Percentiles rank a stretch among this genome's conserved stretches.
Evolutionary conservation across 2,888 invertebrate genomes (phyloP).

Genomic region (Meiosimyza platycephala): DNA sequence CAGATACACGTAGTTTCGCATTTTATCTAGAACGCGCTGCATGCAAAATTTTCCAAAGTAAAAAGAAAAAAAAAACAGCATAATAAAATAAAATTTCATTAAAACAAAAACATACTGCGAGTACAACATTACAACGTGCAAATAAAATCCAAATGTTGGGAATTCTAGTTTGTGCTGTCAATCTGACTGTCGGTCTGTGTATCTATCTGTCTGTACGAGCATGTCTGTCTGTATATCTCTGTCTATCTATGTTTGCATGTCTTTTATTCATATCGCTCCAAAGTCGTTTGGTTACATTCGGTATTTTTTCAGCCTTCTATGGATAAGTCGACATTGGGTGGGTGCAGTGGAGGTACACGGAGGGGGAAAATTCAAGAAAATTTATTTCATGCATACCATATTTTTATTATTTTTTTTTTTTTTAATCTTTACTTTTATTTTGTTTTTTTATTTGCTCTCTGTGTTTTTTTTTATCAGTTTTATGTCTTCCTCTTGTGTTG

Average conservation of each 20-base stretch:
- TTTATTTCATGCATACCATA: constrained; percentile 2
- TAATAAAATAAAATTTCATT: background rate
- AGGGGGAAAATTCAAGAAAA: background rate
- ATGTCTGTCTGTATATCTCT: background rate
- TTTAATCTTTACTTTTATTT: background rate
- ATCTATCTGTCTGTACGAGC: constrained; percentile 16
- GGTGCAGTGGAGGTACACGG: no score
- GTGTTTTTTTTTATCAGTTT: background rate
- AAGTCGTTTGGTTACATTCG: no score
- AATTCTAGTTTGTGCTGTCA: background rate
- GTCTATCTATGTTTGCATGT: background rate
- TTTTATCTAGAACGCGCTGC: constrained; percentile 1
- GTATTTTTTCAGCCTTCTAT: no score
- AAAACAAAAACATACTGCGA: background rate
- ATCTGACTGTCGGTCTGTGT: constrained; percentile 1
- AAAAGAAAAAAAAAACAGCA: background rate
- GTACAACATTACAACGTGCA: constrained; percentile 41
- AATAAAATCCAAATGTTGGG: constrained; percentile 11
- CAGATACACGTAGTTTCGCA: constrained; percentile 1
- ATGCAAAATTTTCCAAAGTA: background rate
- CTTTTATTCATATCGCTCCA: no score
- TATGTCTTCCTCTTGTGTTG: background rate
- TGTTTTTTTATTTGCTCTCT: background rate
- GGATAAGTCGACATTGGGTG: no score
- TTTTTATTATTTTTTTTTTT: constrained; percentile 6